These are phyloP conservation scores for Drosophila diplacantha DNA, from an alignment of 2,888 invertebrate genomes.

Conservation along the genomic window DNA sequence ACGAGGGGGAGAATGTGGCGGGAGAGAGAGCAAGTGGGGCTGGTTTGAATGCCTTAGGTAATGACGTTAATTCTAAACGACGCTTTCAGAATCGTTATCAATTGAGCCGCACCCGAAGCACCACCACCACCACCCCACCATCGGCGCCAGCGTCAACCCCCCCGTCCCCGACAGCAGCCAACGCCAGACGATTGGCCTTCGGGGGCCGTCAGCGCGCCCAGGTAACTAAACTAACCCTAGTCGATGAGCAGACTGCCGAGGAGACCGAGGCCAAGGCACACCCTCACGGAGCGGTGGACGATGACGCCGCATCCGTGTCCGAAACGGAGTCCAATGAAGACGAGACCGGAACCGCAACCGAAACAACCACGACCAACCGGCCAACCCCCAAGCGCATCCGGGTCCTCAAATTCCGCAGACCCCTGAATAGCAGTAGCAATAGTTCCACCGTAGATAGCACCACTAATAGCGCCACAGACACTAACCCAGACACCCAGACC, in stretches of 20 bases:
- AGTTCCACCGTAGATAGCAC: conserved; percentile 49
- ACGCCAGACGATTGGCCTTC: conserved; percentile 34
- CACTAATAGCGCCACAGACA: conserved; percentile 64
- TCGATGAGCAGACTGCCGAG: conserved; percentile 45
- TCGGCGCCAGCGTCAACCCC: conserved; percentile 29
- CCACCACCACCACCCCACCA: conserved; percentile 38
- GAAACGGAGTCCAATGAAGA: conserved; percentile 34
- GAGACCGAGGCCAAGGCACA: conserved; percentile 30
- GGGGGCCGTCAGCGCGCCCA: conserved; percentile 52
- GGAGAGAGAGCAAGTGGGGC: conserved; percentile 44
- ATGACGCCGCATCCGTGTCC: conserved; percentile 19
- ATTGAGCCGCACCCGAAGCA: conserved; percentile 71
- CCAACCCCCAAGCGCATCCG: conserved; percentile 68
- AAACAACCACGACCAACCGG: conserved; percentile 34
- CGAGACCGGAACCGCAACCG: conserved; percentile 26
- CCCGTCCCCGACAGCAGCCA: conserved; percentile 25
- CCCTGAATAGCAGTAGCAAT: conserved; percentile 48
- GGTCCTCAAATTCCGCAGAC: conserved; percentile 69
- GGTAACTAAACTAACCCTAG: conserved; percentile 61
- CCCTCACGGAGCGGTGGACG: conserved; percentile 13
- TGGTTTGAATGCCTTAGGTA: conserved; percentile 60
- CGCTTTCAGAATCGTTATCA: conserved; percentile 77
- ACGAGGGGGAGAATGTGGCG: conserved; percentile 25
- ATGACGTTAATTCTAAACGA: conserved; percentile 76
- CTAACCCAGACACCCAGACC: conserved; percentile 39